Conservation (phyloP, 1,140 invertebrate genomes). For the Zaprionus ornatus region DNA sequence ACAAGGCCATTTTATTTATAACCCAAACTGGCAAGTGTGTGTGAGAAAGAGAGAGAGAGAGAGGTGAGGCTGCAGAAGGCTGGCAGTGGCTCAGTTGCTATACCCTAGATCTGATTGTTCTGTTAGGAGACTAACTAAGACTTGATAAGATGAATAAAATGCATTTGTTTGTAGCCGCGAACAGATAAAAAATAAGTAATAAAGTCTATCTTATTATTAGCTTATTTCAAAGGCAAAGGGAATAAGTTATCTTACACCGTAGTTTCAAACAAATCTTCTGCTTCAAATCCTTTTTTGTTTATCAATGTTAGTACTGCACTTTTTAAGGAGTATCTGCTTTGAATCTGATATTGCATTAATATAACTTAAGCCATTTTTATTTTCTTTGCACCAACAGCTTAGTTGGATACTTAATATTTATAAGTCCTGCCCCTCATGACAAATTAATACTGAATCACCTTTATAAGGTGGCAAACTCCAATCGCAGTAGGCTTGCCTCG, state of each 20-base stretch:
- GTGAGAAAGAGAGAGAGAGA: not conserved
- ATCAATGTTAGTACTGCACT: no score
- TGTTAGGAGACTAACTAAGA: no score
- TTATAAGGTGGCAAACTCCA: not conserved
- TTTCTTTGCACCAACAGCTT: not conserved
- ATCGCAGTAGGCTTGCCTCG: conserved; percentile 1
- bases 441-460: conserved; percentile 21
- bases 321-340: conserved; percentile 3
- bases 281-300: not conserved
- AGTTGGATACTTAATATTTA: conserved; percentile 12
- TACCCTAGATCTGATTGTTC: not conserved
- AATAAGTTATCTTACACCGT: no score
- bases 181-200: no score
- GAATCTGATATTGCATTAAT: not conserved
- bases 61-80: not conserved
- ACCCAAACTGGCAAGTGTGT: conserved; percentile 22
- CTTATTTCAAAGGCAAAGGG: no score
- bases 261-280: not conserved
- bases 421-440: conserved; percentile 15
- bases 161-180: no score
- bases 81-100: not conserved
- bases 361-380: not conserved
- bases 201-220: no score
- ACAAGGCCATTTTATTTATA: conserved; percentile 71
- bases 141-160: no score